Evolutionary conservation across 2,888 invertebrate species (phyloP), one percentile per base, ranked within the genome.

Genomic region (Heteropelma amictum): DNA sequence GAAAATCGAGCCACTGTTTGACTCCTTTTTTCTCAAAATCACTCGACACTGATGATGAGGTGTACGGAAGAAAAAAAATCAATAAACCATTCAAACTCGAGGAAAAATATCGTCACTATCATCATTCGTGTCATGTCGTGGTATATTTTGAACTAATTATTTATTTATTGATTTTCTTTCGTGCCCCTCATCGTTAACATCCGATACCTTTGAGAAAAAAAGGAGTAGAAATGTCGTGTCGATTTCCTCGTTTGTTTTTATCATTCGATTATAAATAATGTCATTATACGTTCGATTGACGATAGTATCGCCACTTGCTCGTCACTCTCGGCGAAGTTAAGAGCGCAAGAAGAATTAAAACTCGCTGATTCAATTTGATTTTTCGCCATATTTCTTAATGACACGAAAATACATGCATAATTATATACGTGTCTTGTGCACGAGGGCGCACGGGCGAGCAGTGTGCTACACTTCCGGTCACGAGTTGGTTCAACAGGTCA

Each of bases 401-500:
- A 35, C 12, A 49, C n/a, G 12, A 45, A 45, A 23, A n/a, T 19
- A 28, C 23, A 23, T 17, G 21, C 14, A 17, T 38, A 17, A 35
- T 19, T 33, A 17, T 35, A 26, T 26, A 10, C 28, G 64, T 51
- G 35, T 61, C 53, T 67, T 42, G 28, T 53, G n/a, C 53, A 33
- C 19, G 26, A 28, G 47, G 38, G 67, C n/a, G n/a, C 45, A 49
- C 75, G 77, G 80, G 78, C 82, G 84, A 85, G 83, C 64, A 84
- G 82, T 84, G n/a, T n/a, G 80, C 84, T 85, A 84, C 84, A 85
- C 88, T 87, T 89, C 89, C 88, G 89, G 88, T 87, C 86, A 86
- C 85, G 88, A 88, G 88, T 87, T 88, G 88, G 89, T 88, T 88
- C 89, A 89, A 88, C 89, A 89, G 89, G 89, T 89, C 89, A 88